A percentile compares a stretch with the other conserved stretches of the same genome.
Conservation (phyloP, 2,113 vertebrate genomes). For the Origma solitaria region DNA sequence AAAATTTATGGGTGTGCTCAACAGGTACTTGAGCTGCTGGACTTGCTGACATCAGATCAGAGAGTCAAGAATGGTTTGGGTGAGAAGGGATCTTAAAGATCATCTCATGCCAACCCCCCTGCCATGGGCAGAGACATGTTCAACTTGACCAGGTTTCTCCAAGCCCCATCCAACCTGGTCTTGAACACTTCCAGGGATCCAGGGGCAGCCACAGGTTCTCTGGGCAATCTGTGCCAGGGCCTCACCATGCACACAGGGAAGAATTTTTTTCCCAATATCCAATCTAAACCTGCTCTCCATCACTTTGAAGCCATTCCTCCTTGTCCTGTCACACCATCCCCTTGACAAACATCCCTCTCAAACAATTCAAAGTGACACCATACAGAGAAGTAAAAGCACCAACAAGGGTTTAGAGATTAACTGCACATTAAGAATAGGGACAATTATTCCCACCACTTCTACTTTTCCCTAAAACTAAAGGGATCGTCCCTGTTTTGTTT, state of each 20-base stretch:
- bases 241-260: neutral
- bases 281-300: neutral
- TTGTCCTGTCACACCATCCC: neutral
- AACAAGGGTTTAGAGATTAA: accelerated
- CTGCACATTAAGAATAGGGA: neutral
- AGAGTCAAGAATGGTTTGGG: neutral
- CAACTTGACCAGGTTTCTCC: accelerated
- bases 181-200: neutral
- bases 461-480: neutral
- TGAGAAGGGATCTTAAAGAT: neutral
- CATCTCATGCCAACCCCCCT: accelerated
- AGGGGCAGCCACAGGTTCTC: neutral
- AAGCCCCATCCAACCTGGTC: neutral
- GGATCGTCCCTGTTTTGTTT: neutral
- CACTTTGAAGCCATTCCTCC: neutral
- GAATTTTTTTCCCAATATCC: neutral
- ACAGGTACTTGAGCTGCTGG: neutral
- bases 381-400: neutral
- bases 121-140: accelerated
- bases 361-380: neutral
- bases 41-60: neutral
- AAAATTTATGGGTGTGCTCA: neutral
- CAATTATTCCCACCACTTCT: neutral
- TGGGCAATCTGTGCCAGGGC: accelerated
- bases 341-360: neutral